phyloP scores from a whole-genome alignment of 2,797 vertebrate species.

The Chloroceryle inda region DNA sequence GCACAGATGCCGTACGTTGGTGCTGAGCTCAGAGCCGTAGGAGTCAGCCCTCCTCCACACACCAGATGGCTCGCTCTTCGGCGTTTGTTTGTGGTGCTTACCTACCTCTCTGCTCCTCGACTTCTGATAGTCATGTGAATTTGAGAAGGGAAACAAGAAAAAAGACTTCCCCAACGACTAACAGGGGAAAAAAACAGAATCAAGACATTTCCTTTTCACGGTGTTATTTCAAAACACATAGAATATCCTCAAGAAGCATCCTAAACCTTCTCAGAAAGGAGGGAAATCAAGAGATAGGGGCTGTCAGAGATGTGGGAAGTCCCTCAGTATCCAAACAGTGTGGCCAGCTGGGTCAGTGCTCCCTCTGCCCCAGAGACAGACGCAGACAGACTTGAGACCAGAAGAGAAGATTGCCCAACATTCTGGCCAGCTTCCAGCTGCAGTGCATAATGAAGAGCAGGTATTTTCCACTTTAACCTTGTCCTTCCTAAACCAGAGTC shows the following conservation, averaged over 20 bases:
- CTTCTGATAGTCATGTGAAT: conserved; percentile 61
- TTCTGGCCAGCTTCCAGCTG: conserved; percentile 14
- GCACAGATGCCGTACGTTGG: conserved; percentile 47
- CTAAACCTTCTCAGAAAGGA: neutral
- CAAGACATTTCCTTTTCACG: neutral
- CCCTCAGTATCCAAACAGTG: neutral
- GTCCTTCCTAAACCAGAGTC: neutral
- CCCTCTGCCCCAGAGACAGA: neutral
- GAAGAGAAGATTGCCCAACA: neutral
- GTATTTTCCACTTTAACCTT: conserved; percentile 14
- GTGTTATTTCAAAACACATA: conserved; percentile 17
- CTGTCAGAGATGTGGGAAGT: neutral
- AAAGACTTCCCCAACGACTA: conserved; percentile 12
- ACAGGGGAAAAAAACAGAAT: neutral
- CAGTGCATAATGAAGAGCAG: neutral
- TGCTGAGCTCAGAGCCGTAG: conserved; percentile 67
- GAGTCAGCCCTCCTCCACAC: conserved; percentile 71
- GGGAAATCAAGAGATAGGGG: neutral
- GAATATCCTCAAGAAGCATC: neutral
- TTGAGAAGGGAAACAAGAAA: neutral
- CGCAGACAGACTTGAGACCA: neutral
- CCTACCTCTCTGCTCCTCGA: conserved; percentile 56
- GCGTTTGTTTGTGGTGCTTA: conserved; percentile 33
- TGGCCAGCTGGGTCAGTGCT: neutral
- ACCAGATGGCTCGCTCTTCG: conserved; percentile 66